These are phyloP conservation scores for Saccopteryx bilineata DNA, from an alignment of 2,113 vertebrate species.

Conservation along the genomic window DNA sequence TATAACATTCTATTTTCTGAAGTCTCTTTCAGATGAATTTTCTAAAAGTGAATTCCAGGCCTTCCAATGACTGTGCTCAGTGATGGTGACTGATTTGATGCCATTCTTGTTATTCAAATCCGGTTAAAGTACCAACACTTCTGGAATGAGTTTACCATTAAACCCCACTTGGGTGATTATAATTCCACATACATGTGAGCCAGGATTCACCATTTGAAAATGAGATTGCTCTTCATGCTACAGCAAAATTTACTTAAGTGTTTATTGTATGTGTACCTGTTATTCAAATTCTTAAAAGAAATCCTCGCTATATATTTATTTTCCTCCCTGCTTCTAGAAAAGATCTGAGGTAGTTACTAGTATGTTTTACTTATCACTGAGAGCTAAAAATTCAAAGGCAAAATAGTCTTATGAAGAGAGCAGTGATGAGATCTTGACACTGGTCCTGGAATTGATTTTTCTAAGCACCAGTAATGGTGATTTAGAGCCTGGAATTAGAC, in stretches of 20 bases:
- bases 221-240: constrained; percentile 46
- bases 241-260: constrained; percentile 26
- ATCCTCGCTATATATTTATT: constrained; percentile 54
- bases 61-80: constrained; percentile 31
- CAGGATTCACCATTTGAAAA: constrained; percentile 53
- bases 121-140: background rate
- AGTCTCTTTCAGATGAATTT: constrained; percentile 48
- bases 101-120: constrained; percentile 49
- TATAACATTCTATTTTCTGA: constrained; percentile 61
- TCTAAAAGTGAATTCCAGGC: constrained; percentile 17
- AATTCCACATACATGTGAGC: background rate
- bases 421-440: background rate
- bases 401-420: constrained; percentile 47
- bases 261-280: constrained; percentile 7
- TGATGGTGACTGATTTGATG: constrained; percentile 34
- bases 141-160: constrained; percentile 1
- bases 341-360: background rate
- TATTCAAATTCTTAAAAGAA: constrained; percentile 48
- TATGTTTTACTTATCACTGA: constrained; percentile 51
- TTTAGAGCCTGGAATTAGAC: background rate
- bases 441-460: background rate
- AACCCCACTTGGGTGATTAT: constrained; percentile 29
- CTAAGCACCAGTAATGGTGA: background rate
- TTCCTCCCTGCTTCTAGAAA: constrained; percentile 53
- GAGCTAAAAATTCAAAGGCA: constrained; percentile 53